Base-by-base conservation (phyloP, 2,113 vertebrate species). In the Nicator chloris region DNA sequence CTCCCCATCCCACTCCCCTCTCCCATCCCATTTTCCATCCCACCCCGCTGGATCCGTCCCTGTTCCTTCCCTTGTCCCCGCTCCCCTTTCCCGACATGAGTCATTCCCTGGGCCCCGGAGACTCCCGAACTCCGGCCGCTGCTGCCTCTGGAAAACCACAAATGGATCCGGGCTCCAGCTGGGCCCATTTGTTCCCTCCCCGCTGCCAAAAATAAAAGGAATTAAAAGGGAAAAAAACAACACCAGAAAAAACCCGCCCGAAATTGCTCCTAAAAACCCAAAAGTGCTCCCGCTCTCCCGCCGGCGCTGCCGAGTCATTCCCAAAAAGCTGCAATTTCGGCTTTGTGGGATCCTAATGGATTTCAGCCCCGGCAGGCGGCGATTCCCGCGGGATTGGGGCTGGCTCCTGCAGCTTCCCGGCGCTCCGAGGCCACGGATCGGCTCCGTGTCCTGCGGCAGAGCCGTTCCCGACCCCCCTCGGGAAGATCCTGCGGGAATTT, bases 81-180 rank as follows among this genome's bases (percentile, higher is more conserved):
- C 21, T n/a, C 64, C 44, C 79, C 35, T 19, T 82, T 70, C 54
- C 65, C 12, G 14, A 7, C 64, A 16, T 19, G 53, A 69, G 35
- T 82, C 79, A 82, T 19, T 50, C 79, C 54, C 44, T 4, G 53
- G 3, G 1, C 64, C 35, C 65, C 2, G 15, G 54, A 53, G 54
- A 7, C n/a, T 60, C 69, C 83, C 60, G n/a, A n/a, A n/a, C n/a
- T n/a, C n/a, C n/a, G n/a, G n/a, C n/a, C n/a, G n/a, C n/a, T n/a
- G n/a, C n/a, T n/a, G 47, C 83, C 42, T 85, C 93, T 75, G n/a
- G 76, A 82, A 95, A 94, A 78, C 94, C 94, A 47, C 94, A 90
- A 91, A 95, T 83, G 90, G 49, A 82, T 91, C 80, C 8, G 6
- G 71, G 61, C 86, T 92, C 9, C 5, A 40, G 76, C 35, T 7